A percentile compares a stretch with the other conserved stretches of the same genome.
These are phyloP conservation scores for Lutjanus erythropterus DNA, from an alignment of 2,113 vertebrate genomes.

Conservation along the genomic window DNA sequence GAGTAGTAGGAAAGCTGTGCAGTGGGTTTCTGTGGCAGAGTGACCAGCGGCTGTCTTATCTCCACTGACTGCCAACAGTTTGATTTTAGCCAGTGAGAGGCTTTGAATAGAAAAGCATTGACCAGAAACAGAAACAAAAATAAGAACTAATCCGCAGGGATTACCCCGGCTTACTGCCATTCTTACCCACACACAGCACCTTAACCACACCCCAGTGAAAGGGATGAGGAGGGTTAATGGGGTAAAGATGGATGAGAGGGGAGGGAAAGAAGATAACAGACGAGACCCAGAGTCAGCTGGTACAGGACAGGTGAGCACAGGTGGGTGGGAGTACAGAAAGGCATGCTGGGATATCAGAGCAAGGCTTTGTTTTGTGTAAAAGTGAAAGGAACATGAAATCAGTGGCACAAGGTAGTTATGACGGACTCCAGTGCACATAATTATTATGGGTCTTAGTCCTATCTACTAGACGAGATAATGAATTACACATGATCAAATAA, in stretches of 20 bases:
- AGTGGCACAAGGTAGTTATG: no score
- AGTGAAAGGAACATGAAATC: background rate
- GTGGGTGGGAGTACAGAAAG: constrained; percentile 9
- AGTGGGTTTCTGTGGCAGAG: constrained; percentile 57
- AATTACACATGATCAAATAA: no score
- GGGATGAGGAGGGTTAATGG: constrained; percentile 62
- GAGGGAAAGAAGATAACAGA: constrained; percentile 24
- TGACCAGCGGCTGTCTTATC: constrained; percentile 38
- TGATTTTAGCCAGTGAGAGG: constrained; percentile 70
- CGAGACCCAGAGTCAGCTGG: background rate
- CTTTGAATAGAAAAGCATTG: constrained; percentile 76
- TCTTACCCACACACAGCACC: constrained; percentile 77
- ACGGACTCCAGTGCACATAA: no score
- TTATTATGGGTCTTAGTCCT: no score
- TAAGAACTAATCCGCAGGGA: constrained; percentile 78
- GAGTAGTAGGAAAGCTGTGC: constrained; percentile 22
- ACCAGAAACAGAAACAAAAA: constrained; percentile 73
- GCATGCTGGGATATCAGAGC: constrained; percentile 30
- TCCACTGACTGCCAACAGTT: constrained; percentile 45
- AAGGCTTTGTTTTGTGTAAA: background rate
- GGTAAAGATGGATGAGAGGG: constrained; percentile 58
- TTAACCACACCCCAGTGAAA: constrained; percentile 61
- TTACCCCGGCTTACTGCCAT: constrained; percentile 78
- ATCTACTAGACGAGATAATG: no score
- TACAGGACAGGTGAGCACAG: constrained; percentile 16